Evolutionary conservation across 1,140 invertebrate species (phyloP).

Genomic region (Caerostris darwini): DNA sequence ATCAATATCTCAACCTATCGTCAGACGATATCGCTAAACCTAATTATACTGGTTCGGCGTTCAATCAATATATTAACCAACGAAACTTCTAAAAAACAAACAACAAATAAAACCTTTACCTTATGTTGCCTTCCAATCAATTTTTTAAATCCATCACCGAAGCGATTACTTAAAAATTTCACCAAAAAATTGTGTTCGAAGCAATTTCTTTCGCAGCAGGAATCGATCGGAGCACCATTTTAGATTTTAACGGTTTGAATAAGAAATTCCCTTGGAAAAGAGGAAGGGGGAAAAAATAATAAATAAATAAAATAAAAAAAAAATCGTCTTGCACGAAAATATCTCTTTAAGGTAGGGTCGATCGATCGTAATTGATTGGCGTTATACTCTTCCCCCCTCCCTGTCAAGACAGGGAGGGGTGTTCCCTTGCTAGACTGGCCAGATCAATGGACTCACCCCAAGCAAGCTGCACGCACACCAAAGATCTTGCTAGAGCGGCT

Average conservation of each 20-base stretch:
- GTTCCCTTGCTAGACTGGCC: neutral
- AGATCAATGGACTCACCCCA: constrained; percentile 7
- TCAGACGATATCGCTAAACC: no score
- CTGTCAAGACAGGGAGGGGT: neutral
- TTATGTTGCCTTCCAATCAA: neutral
- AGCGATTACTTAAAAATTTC: neutral
- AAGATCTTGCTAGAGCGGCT: neutral
- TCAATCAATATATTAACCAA: no score
- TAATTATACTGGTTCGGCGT: no score
- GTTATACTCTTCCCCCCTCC: neutral
- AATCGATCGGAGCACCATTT: neutral
- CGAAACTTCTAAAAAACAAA: no score
- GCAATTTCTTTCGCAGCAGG: neutral
- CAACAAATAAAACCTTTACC: neutral
- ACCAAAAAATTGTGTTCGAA: neutral
- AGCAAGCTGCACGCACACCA: constrained; percentile 17
- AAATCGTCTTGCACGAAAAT: neutral
- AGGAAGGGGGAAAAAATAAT: neutral
- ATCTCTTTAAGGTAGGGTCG: constrained; percentile 39
- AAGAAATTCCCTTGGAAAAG: constrained; percentile 13
- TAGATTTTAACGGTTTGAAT: constrained; percentile 48
- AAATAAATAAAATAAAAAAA: neutral
- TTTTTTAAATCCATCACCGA: neutral
- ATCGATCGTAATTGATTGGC: constrained; percentile 45
- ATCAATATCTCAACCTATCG: no score